Evolutionary conservation across 53 echinoderm and acorn worm genomes (phyloP).

Genomic region (Actinopyga echinites): DNA sequence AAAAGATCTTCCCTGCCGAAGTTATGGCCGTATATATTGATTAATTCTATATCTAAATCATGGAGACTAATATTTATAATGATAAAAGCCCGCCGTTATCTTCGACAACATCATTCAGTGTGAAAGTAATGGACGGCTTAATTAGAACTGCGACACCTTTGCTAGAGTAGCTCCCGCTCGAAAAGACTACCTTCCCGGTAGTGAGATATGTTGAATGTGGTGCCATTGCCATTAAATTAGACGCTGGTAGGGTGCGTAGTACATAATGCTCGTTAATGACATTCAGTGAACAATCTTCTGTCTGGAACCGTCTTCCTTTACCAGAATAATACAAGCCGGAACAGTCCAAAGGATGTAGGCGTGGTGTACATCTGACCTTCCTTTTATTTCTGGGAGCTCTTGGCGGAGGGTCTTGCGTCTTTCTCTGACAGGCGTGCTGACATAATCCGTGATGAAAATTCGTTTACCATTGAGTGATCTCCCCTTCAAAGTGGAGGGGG

Average conservation of each 20-base stretch:
- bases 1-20: conserved; percentile 21
- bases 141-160: conserved; percentile 36
- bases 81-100: conserved; percentile 21
- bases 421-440: background rate
- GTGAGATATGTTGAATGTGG: too few species aligned
- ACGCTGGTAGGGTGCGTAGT: too few species aligned
- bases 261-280: too few species aligned
- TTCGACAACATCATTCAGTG: background rate
- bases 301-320: too few species aligned
- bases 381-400: background rate
- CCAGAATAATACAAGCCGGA: background rate
- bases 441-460: background rate
- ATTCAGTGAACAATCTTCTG: too few species aligned
- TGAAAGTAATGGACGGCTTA: conserved; percentile 10
- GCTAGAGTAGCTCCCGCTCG: conserved; percentile 16
- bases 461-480: background rate
- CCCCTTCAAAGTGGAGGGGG: background rate
- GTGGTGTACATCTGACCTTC: background rate
- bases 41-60: too few species aligned
- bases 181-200: background rate
- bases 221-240: too few species aligned
- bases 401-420: background rate
- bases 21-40: conserved; percentile 37
- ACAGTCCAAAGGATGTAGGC: conserved; percentile 9
- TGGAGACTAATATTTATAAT: conserved; percentile 6